Evolutionary conservation across 2,888 invertebrate genomes (phyloP).

Genomic region (Brachypalpus laphriformis): DNA sequence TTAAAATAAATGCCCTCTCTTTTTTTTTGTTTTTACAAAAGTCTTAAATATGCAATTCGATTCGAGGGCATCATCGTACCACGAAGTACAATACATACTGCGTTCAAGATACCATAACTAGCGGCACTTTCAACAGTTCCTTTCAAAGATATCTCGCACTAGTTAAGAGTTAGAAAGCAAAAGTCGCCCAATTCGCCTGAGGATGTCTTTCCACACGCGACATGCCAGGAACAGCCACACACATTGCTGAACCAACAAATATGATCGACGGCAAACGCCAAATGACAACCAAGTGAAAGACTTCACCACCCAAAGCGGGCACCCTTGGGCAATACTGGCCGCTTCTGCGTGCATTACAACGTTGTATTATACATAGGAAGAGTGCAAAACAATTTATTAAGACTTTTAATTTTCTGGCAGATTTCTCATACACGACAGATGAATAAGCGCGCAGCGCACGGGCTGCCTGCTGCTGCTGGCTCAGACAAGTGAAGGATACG

Average conservation of each 20-base stretch:
- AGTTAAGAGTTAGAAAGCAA: neutral
- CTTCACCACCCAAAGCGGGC: slow-evolving; percentile 27
- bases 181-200: neutral
- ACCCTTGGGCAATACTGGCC: neutral
- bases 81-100: too few relatives aligned
- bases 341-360: neutral
- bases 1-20: too few relatives aligned
- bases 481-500: slow-evolving; percentile 45
- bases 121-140: neutral
- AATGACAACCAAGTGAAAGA: slow-evolving; percentile 26
- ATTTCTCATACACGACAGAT: slow-evolving; percentile 59
- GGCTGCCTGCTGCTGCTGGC: neutral
- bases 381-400: slow-evolving; percentile 59
- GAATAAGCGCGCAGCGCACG: slow-evolving; percentile 22
- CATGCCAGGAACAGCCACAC: slow-evolving; percentile 13
- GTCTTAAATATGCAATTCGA: too few relatives aligned
- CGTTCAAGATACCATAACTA: too few relatives aligned
- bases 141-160: neutral
- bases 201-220: neutral
- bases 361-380: neutral
- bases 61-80: too few relatives aligned
- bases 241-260: neutral
- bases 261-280: slow-evolving; percentile 30
- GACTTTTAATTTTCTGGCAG: slow-evolving; percentile 64
- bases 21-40: too few relatives aligned